Percentiles rank a stretch among this genome's conserved stretches.
These are phyloP conservation scores for Incurvaria masculella DNA, from an alignment of 2,888 invertebrate genomes.

Conservation along the genomic window DNA sequence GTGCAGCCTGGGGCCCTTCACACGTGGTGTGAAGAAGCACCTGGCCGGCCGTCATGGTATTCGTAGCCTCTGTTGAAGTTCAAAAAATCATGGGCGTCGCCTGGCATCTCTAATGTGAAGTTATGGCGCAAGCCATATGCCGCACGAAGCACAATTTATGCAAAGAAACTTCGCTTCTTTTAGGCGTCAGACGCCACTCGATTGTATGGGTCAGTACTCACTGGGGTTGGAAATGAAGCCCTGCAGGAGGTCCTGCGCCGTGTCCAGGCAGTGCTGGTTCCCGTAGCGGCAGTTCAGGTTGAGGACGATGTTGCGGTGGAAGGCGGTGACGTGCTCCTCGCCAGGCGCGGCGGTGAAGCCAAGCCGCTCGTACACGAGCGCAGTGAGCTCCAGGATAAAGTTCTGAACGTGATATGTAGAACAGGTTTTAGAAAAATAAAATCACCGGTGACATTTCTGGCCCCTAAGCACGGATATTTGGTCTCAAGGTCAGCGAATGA, in stretches of 20 bases:
- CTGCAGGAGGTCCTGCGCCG: constrained; percentile 29
- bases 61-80: no score
- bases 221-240: constrained; percentile 36
- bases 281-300: constrained; percentile 39
- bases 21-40: no score
- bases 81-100: no score
- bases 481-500: no score
- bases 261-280: constrained; percentile 30
- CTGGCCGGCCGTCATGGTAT: no score
- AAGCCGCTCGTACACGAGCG: constrained; percentile 31
- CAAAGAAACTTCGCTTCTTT: neutral
- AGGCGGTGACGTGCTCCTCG: constrained; percentile 40
- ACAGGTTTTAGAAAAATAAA: no score
- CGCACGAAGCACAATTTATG: no score
- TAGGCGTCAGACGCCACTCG: neutral
- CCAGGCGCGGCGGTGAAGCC: constrained; percentile 26
- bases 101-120: no score
- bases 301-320: constrained; percentile 38
- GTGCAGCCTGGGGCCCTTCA: no score
- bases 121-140: no score
- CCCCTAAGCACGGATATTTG: no score
- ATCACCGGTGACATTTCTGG: no score
- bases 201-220: constrained; percentile 22
- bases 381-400: constrained; percentile 32
- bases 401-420: constrained; percentile 25